These are phyloP conservation scores for Ernsta delagoae DNA, from an alignment of 2,888 invertebrate genomes.

Conservation along the genomic window DNA sequence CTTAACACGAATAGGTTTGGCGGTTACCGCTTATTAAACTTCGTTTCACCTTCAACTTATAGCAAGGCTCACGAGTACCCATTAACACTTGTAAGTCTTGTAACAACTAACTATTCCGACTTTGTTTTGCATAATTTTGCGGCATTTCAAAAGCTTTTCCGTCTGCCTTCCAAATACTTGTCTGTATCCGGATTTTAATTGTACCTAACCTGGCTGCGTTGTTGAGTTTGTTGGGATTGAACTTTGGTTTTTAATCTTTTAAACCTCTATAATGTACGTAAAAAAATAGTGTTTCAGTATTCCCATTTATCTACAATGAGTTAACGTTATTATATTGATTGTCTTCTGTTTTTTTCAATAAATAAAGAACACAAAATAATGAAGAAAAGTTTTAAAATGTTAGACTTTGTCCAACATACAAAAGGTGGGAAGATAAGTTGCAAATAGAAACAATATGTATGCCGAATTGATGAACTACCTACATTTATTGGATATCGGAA, in stretches of 20 bases:
- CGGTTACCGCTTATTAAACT: conserved; percentile 71
- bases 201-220: too few relatives aligned
- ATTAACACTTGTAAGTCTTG: conserved; percentile 45
- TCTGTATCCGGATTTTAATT: conserved; percentile 13
- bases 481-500: conserved; percentile 65
- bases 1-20: conserved; percentile 53
- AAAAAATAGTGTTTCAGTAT: neutral
- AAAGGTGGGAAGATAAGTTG: conserved; percentile 43
- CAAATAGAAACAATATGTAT: conserved; percentile 48
- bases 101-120: conserved; percentile 33
- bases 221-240: neutral
- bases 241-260: neutral
- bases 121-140: conserved; percentile 39
- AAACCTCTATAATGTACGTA: neutral
- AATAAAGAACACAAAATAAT: conserved; percentile 39
- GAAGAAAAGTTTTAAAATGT: neutral
- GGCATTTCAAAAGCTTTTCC: conserved; percentile 31
- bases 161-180: conserved; percentile 10
- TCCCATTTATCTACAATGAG: too few relatives aligned
- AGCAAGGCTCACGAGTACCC: conserved; percentile 44
- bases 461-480: conserved; percentile 64
- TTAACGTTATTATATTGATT: neutral
- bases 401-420: conserved; percentile 45
- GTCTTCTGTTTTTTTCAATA: neutral
- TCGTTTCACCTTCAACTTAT: conserved; percentile 49